phyloP scores from a whole-genome alignment of 2,113 vertebrate species.

The Paralichthys olivaceus region DNA sequence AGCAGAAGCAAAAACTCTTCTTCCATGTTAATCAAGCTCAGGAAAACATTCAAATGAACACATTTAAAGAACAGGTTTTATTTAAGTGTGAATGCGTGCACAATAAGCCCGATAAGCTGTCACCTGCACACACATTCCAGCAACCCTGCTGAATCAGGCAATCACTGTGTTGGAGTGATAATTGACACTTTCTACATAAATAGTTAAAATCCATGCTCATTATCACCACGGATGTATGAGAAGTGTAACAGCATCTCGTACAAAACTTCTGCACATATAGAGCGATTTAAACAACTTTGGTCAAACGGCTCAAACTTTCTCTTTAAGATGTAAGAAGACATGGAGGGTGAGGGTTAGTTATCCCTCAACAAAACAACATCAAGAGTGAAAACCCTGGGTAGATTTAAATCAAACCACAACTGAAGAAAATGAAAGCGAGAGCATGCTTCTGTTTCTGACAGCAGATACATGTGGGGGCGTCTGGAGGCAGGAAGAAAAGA shows the following conservation, averaged over 20 bases:
- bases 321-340: not conserved
- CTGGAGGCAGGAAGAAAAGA: slow-evolving; percentile 30
- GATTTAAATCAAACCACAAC: slow-evolving; percentile 35
- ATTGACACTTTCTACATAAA: slow-evolving; percentile 31
- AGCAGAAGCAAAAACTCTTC: not conserved
- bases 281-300: slow-evolving; percentile 25
- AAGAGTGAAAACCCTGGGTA: slow-evolving; percentile 4
- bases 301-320: slow-evolving; percentile 14
- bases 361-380: slow-evolving; percentile 18
- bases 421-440: slow-evolving; percentile 23
- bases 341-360: not conserved
- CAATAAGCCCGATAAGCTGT: not conserved
- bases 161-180: slow-evolving; percentile 3
- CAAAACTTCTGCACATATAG: not conserved
- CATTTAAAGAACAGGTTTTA: slow-evolving; percentile 34
- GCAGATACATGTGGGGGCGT: slow-evolving; percentile 51
- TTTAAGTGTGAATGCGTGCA: not conserved
- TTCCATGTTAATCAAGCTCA: not conserved
- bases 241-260: too few species aligned
- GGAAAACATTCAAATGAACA: slow-evolving; percentile 13
- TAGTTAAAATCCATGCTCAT: slow-evolving; percentile 13
- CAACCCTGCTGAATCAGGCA: slow-evolving; percentile 12
- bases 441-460: slow-evolving; percentile 36
- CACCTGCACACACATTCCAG: slow-evolving; percentile 8
- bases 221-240: not conserved